phyloP scores from a whole-genome alignment of 2,113 vertebrate species.

The Phainopepla nitens region DNA sequence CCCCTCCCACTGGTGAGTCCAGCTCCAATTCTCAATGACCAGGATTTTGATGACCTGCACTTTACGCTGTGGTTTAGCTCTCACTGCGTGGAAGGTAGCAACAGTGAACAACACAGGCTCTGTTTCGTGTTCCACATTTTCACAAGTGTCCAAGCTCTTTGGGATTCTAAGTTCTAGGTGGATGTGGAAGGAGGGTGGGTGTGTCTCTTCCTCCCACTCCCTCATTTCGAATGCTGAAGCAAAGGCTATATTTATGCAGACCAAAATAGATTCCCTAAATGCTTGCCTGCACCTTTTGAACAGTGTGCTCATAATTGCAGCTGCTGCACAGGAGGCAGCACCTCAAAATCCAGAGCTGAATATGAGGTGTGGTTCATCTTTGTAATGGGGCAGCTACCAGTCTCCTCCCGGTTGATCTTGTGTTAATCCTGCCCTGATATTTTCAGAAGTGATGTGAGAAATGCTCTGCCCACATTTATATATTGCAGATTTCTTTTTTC shows the following conservation, averaged over 20 bases:
- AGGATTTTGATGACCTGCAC: neutral
- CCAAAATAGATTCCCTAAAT: neutral
- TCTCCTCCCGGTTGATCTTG: neutral
- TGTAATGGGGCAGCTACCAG: neutral
- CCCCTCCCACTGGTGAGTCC: neutral
- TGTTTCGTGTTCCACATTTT: neutral
- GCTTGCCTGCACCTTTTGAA: neutral
- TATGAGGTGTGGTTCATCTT: neutral
- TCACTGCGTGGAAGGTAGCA: neutral
- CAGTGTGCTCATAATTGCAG: neutral
- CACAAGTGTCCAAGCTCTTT: neutral
- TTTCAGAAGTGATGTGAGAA: neutral
- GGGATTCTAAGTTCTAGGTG: neutral
- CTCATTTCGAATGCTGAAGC: neutral
- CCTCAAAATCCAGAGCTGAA: neutral
- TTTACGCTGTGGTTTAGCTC: neutral
- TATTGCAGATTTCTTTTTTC: neutral
- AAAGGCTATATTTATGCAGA: neutral
- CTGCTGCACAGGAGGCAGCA: neutral
- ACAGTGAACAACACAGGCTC: neutral
- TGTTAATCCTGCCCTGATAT: neutral
- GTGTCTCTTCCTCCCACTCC: neutral
- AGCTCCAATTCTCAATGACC: neutral
- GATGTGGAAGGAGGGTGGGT: neutral
- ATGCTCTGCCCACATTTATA: neutral